phyloP scores from a whole-genome alignment of 2,888 invertebrate genomes.

The Gibbula magus region DNA sequence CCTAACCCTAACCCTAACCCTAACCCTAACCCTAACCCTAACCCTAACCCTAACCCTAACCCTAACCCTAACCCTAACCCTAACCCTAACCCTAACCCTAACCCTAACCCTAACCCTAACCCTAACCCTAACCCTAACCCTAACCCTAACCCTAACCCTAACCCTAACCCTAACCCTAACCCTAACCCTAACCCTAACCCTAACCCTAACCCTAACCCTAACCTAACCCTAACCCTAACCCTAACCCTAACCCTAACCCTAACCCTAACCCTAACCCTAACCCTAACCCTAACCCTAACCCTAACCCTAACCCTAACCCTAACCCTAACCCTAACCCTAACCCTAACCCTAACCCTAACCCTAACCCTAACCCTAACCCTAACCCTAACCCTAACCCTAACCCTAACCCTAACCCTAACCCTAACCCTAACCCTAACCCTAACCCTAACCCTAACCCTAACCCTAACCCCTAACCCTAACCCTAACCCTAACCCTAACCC shows the following conservation, averaged over 20 bases:
- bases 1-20: slow-evolving; percentile 38
- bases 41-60: slow-evolving; percentile 53
- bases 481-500: slow-evolving; percentile 45
- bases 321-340: slow-evolving; percentile 54
- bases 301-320: slow-evolving; percentile 51
- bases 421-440: slow-evolving; percentile 48
- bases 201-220: no score
- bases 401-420: slow-evolving; percentile 48
- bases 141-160: slow-evolving; percentile 51
- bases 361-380: slow-evolving; percentile 52
- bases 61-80: slow-evolving; percentile 47
- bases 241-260: slow-evolving; percentile 51
- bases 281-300: slow-evolving; percentile 53
- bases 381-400: slow-evolving; percentile 48
- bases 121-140: slow-evolving; percentile 46
- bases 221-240: slow-evolving; percentile 50
- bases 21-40: slow-evolving; percentile 43
- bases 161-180: slow-evolving; percentile 50
- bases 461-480: no score
- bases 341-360: slow-evolving; percentile 52
- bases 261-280: slow-evolving; percentile 46
- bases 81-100: slow-evolving; percentile 43
- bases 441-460: slow-evolving; percentile 53
- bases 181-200: slow-evolving; percentile 43
- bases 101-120: slow-evolving; percentile 50